These are phyloP conservation scores for Myodes glareolus DNA, from an alignment of 2,113 vertebrate genomes.

Conservation along the genomic window DNA sequence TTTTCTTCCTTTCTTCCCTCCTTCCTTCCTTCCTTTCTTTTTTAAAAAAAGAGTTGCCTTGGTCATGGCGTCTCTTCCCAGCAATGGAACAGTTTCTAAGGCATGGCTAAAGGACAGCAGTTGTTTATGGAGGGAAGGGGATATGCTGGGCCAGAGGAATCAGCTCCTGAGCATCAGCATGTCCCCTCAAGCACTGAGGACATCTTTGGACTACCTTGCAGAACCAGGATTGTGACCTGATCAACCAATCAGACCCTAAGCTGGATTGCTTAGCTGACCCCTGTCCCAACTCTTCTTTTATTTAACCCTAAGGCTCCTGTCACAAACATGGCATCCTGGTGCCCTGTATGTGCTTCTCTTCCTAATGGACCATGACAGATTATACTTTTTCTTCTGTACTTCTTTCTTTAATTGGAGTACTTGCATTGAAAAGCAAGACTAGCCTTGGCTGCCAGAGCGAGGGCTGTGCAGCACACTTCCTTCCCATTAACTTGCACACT, in stretches of 20 bases:
- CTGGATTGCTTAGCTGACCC: not conserved
- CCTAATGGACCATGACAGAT: not conserved
- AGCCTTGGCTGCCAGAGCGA: too few relatives aligned
- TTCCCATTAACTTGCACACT: not conserved
- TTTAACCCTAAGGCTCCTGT: not conserved
- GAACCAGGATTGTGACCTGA: not conserved
- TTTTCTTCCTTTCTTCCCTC: too few relatives aligned
- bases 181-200: not conserved
- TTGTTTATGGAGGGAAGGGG: not conserved
- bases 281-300: not conserved
- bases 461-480: not conserved
- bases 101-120: not conserved
- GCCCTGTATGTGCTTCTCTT: not conserved
- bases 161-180: not conserved
- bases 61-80: not conserved
- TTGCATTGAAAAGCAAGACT: too few relatives aligned
- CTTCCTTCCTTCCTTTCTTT: too few relatives aligned
- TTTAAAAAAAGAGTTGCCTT: not conserved
- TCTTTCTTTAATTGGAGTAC: not conserved
- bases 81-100: not conserved
- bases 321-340: not conserved
- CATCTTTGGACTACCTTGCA: not conserved
- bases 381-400: not conserved
- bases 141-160: not conserved
- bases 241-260: not conserved